A percentile compares a stretch with the other conserved stretches of the same genome.
phyloP scores from a whole-genome alignment of 2,797 vertebrate genomes.

The Sphenodon punctatus region DNA sequence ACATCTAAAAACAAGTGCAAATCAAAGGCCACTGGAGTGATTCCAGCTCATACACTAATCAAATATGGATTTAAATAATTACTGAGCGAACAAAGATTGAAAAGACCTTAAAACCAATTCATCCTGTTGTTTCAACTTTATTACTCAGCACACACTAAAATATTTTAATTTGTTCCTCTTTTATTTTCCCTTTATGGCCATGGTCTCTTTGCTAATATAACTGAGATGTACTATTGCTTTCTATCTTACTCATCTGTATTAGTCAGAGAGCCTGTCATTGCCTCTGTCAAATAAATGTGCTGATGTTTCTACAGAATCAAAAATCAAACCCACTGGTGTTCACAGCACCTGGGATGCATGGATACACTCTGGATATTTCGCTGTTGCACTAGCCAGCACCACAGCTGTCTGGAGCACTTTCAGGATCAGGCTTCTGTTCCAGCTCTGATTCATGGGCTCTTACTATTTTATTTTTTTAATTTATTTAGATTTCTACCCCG shows the following conservation, averaged over 20 bases:
- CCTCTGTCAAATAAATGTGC: neutral
- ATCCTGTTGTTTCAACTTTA: conserved; percentile 55
- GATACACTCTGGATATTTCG: no score
- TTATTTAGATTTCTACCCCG: no score
- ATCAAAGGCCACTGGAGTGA: conserved; percentile 16
- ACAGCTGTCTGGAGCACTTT: no score
- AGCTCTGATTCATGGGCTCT: no score
- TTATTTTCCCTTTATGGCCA: conserved; percentile 37
- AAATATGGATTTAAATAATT: conserved; percentile 32
- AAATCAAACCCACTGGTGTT: conserved; percentile 50
- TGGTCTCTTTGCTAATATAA: conserved; percentile 37
- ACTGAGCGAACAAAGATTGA: conserved; percentile 38
- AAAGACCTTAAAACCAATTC: conserved; percentile 57
- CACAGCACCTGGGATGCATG: no score
- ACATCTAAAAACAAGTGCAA: conserved; percentile 5
- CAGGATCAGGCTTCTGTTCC: no score
- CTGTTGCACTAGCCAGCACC: no score
- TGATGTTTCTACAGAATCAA: conserved; percentile 29
- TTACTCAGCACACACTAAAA: conserved; percentile 46
- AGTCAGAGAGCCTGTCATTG: conserved; percentile 31
- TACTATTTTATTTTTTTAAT: no score
- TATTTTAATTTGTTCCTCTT: conserved; percentile 57
- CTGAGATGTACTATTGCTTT: conserved; percentile 18
- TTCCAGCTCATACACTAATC: conserved; percentile 11
- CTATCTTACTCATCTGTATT: conserved; percentile 68